These are phyloP conservation scores for Furcifer pardalis DNA, from an alignment of 2,797 vertebrate genomes.

Conservation along the genomic window DNA sequence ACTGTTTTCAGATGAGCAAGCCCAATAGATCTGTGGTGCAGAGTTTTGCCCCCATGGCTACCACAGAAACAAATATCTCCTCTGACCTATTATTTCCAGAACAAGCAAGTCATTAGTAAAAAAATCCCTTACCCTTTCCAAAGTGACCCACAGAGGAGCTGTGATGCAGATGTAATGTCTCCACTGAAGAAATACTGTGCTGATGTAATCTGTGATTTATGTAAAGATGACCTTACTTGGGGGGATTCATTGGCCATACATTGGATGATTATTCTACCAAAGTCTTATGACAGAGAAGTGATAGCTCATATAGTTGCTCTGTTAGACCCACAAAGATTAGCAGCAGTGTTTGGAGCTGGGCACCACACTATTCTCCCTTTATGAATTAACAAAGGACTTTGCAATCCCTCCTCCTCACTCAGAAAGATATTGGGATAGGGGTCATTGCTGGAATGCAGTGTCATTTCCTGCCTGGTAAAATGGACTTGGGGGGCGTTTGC, in stretches of 20 bases:
- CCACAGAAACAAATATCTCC: not conserved
- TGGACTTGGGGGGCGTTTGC: no score
- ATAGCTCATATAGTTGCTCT: no score
- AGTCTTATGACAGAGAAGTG: no score
- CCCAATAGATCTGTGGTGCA: not conserved
- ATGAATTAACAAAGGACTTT: not conserved
- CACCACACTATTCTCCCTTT: not conserved
- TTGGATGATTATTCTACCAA: no score
- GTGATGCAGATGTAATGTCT: not conserved
- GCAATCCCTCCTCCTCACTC: no score
- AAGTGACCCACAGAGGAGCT: not conserved
- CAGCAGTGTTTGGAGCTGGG: not conserved
- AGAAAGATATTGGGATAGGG: no score
- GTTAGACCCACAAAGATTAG: no score
- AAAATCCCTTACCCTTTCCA: not conserved
- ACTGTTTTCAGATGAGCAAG: not conserved
- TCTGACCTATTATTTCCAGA: not conserved
- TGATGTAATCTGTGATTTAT: no score
- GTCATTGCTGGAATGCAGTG: no score
- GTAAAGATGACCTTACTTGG: no score
- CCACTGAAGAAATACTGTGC: not conserved
- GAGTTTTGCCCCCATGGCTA: not conserved
- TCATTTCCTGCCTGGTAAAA: no score
- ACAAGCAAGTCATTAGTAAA: not conserved
- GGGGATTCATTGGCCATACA: no score